These are phyloP conservation scores for Exephanes ischioxanthus DNA, from an alignment of 2,888 invertebrate genomes.

Conservation along the genomic window DNA sequence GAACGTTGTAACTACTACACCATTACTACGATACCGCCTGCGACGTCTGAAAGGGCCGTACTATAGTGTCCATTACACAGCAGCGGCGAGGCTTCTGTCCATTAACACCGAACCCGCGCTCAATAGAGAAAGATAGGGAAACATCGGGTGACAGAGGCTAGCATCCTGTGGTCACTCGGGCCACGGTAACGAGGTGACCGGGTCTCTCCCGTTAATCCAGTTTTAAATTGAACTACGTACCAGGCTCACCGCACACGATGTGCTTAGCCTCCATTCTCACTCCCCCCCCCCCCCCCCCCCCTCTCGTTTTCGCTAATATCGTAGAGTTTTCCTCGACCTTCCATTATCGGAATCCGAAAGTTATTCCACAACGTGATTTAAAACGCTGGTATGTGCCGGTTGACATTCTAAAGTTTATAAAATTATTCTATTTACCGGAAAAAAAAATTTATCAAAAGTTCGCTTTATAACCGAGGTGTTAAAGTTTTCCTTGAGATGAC, in stretches of 20 bases:
- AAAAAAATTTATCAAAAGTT: background rate
- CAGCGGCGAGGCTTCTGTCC: conserved; percentile 45
- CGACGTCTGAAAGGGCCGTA: conserved; percentile 22
- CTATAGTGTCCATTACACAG: conserved; percentile 29
- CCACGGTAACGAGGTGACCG: conserved; percentile 56
- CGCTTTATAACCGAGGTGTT: no score
- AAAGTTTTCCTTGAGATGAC: no score
- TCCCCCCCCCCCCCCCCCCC: background rate
- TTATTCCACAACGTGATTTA: background rate
- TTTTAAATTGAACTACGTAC: conserved; percentile 52
- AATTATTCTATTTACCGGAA: background rate
- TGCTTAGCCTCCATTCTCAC: conserved; percentile 14
- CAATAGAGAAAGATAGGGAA: conserved; percentile 25
- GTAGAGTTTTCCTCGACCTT: background rate
- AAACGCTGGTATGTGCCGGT: background rate
- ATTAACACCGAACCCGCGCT: conserved; percentile 34
- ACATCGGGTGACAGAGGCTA: conserved; percentile 10
- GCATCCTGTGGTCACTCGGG: conserved; percentile 48
- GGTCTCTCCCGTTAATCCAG: conserved; percentile 46
- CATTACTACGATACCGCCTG: conserved; percentile 2
- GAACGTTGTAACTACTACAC: conserved; percentile 1
- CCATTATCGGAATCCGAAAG: background rate
- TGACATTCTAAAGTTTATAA: no score
- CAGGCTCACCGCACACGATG: conserved; percentile 6
- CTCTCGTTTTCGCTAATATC: background rate